A percentile compares a stretch with the other conserved stretches of the same genome.
Conservation (phyloP, 2,888 invertebrate genomes). For the Drosophila pegasa region DNA sequence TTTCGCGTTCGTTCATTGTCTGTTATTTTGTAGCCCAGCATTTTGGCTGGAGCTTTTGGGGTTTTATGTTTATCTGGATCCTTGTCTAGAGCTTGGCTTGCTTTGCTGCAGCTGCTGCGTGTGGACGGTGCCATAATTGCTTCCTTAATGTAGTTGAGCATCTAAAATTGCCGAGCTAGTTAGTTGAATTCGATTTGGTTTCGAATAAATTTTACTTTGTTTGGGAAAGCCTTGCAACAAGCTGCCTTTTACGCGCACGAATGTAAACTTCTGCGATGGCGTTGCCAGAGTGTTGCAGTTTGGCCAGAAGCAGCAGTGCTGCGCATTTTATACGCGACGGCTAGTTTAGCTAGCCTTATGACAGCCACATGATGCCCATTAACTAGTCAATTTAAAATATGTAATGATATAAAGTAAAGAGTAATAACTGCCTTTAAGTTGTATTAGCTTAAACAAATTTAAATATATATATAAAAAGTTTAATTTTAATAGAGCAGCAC, state of each 20-base stretch:
- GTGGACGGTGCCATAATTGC: constrained; percentile 70
- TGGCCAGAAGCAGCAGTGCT: constrained; percentile 11
- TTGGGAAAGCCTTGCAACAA: constrained; percentile 63
- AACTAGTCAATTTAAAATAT: background rate
- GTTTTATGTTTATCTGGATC: constrained; percentile 39
- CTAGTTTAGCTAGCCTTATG: background rate
- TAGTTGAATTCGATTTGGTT: background rate
- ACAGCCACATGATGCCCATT: background rate
- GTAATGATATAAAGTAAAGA: too few relatives aligned
- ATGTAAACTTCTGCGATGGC: constrained; percentile 33
- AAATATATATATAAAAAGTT: background rate
- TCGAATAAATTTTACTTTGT: constrained; percentile 20
- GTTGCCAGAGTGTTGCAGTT: constrained; percentile 27
- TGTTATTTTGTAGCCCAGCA: constrained; percentile 84
- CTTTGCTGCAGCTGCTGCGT: constrained; percentile 49
- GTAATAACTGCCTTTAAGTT: too few relatives aligned
- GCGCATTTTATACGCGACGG: background rate
- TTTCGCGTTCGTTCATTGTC: constrained; percentile 83
- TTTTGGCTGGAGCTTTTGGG: constrained; percentile 30
- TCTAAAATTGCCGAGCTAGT: constrained; percentile 23
- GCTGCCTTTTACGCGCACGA: constrained; percentile 61
- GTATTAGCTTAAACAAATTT: background rate
- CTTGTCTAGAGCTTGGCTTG: constrained; percentile 30
- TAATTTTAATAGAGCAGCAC: background rate
- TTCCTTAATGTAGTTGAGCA: constrained; percentile 71